Evolutionary conservation across 2,888 invertebrate genomes (phyloP).

Genomic region (Drosophila niveifrons): DNA sequence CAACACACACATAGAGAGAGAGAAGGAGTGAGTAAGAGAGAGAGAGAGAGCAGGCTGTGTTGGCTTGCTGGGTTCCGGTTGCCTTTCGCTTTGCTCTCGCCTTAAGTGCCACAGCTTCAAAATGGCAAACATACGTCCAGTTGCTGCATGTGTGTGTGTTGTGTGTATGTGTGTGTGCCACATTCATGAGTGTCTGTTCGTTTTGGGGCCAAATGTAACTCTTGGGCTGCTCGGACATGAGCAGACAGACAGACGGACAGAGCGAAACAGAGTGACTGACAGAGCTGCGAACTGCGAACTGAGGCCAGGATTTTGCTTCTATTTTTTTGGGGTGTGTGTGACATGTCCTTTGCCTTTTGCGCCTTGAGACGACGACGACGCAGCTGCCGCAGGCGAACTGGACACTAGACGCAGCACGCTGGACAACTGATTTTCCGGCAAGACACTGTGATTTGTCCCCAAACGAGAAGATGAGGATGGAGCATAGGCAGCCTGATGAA

Average conservation of each 20-base stretch:
- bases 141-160: slow-evolving; percentile 19
- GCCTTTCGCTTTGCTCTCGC: slow-evolving; percentile 47
- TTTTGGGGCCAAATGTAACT: slow-evolving; percentile 56
- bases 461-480: slow-evolving; percentile 10
- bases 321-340: background rate
- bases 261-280: background rate
- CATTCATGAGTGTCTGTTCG: slow-evolving; percentile 23
- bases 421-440: slow-evolving; percentile 71
- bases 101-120: slow-evolving; percentile 71
- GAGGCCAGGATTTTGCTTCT: background rate
- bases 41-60: background rate
- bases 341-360: slow-evolving; percentile 33
- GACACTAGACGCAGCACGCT: slow-evolving; percentile 21
- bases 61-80: slow-evolving; percentile 37
- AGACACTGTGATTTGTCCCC: slow-evolving; percentile 71
- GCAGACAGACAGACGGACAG: background rate
- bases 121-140: slow-evolving; percentile 72
- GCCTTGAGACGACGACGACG: slow-evolving; percentile 47
- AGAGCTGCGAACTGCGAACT: too few species aligned
- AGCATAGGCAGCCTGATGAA: slow-evolving; percentile 44
- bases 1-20: slow-evolving; percentile 9
- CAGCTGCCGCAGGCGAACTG: slow-evolving; percentile 51
- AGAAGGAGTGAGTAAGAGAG: background rate
- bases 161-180: slow-evolving; percentile 16
- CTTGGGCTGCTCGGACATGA: slow-evolving; percentile 30